phyloP scores from a whole-genome alignment of 2,888 invertebrate species.

The Microplitis manilae region DNA sequence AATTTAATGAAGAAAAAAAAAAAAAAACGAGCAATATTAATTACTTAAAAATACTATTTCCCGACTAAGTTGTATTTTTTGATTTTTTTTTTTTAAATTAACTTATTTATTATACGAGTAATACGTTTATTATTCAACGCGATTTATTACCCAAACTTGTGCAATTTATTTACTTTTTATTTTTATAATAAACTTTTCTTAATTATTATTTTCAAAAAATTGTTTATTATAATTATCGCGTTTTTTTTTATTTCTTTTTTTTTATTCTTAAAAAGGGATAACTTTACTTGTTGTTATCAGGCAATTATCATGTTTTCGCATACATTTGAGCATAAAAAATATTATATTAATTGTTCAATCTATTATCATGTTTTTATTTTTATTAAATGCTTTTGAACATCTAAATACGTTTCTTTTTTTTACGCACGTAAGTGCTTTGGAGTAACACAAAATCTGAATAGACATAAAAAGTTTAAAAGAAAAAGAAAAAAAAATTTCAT shows the following conservation, averaged over 20 bases:
- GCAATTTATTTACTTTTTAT: neutral
- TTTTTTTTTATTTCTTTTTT: conserved; percentile 12
- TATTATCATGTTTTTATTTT: conserved; percentile 17
- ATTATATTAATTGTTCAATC: conserved; percentile 43
- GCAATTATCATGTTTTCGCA: conserved; percentile 21
- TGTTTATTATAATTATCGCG: neutral
- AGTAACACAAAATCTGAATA: conserved; percentile 20
- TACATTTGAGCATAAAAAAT: conserved; percentile 46
- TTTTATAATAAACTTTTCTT: neutral
- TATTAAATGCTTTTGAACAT: conserved; percentile 12
- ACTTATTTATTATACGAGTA: neutral
- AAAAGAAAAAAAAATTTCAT: conserved; percentile 29
- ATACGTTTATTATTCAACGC: neutral
- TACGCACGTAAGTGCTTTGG: neutral
- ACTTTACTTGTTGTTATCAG: neutral
- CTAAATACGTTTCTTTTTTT: neutral
- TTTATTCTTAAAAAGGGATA: neutral
- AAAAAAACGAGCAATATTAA: conserved; percentile 3
- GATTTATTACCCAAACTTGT: neutral
- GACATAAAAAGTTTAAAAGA: conserved; percentile 9
- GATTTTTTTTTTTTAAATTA: conserved; percentile 3
- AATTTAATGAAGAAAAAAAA: conserved; percentile 17
- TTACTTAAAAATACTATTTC: conserved; percentile 24
- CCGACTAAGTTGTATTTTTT: conserved; percentile 19
- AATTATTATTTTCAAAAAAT: conserved; percentile 20